Conservation (phyloP, 2,888 invertebrate species). For the Steromphala cineraria region DNA sequence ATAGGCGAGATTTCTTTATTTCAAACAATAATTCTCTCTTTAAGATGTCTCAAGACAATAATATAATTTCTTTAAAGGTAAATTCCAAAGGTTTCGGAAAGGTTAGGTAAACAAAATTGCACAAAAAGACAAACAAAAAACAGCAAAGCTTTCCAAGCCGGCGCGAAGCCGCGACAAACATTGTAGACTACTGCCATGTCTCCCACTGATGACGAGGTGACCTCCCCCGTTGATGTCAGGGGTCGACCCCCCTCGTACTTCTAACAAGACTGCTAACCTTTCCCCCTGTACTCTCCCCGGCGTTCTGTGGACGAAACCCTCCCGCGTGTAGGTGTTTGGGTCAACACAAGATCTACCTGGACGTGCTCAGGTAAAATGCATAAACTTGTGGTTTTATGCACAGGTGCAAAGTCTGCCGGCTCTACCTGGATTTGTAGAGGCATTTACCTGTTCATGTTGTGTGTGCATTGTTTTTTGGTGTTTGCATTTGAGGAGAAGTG, state of each 20-base stretch:
- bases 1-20: no score
- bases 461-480: not conserved
- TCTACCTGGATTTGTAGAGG: no score
- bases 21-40: no score
- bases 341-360: conserved; percentile 1
- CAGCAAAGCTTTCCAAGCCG: not conserved
- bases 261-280: not conserved
- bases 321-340: conserved; percentile 13
- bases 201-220: not conserved
- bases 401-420: not conserved
- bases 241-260: not conserved
- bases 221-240: not conserved
- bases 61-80: not conserved
- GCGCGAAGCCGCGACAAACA: not conserved
- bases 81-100: conserved; percentile 1
- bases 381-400: not conserved
- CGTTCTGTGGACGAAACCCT: not conserved
- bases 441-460: no score
- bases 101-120: conserved; percentile 5
- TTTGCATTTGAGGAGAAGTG: not conserved
- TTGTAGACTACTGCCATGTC: no score
- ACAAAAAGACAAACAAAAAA: not conserved
- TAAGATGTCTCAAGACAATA: not conserved
- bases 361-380: not conserved
- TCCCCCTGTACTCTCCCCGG: not conserved